Percentiles rank a stretch among this genome's conserved stretches.
Evolutionary conservation across 1,140 invertebrate genomes (phyloP).

Genomic region (Myzus persicae): DNA sequence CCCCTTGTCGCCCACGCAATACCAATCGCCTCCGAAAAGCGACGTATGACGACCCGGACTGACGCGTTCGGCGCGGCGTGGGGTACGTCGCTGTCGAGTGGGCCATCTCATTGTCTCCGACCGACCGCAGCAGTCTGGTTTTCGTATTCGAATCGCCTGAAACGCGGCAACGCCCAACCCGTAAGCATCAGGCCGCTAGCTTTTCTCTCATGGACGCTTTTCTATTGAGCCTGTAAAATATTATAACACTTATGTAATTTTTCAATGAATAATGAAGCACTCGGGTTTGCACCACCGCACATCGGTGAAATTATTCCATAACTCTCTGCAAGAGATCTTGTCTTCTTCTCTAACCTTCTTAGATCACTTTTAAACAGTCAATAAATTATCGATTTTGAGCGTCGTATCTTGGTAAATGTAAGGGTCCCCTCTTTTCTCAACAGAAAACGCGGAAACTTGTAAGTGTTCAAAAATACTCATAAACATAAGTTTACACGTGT

Average conservation of each 20-base stretch:
- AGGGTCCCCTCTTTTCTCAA: neutral
- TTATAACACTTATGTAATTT: neutral
- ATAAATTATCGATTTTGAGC: too few species aligned
- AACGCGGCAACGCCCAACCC: too few species aligned
- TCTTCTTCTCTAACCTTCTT: too few species aligned
- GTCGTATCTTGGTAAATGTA: neutral
- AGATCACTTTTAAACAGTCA: too few species aligned
- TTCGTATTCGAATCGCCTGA: neutral
- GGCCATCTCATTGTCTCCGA: neutral
- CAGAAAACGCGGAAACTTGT: neutral
- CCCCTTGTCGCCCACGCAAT: neutral
- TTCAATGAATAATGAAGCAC: neutral
- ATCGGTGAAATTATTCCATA: neutral
- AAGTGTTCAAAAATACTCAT: neutral
- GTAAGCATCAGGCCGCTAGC: neutral
- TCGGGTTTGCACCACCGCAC: too few species aligned
- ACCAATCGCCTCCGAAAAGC: neutral
- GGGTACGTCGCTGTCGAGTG: too few species aligned
- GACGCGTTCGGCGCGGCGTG: too few species aligned
- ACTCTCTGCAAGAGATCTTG: too few species aligned
- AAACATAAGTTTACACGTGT: too few species aligned
- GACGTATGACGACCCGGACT: too few species aligned
- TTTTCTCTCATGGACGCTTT: too few species aligned
- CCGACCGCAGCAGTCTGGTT: neutral
- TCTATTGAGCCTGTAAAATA: too few species aligned